Evolutionary conservation across 2,797 vertebrate genomes (phyloP).

Genomic region (Perdix hodgsoniae): DNA sequence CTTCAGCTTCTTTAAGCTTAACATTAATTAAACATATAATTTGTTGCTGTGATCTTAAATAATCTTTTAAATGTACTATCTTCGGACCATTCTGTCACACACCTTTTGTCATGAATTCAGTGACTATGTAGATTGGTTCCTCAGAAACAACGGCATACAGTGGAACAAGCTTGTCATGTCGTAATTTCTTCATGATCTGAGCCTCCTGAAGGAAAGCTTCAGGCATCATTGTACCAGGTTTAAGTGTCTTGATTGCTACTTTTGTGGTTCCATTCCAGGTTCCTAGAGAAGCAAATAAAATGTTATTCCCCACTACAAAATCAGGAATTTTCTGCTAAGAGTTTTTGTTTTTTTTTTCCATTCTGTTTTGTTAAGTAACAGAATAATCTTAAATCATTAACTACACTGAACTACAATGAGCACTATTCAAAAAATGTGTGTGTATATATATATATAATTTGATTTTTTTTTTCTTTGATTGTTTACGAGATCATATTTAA

Average conservation of each 20-base stretch:
- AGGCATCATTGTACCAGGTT: conserved; percentile 96
- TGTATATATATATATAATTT: neutral
- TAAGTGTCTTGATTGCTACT: conserved; percentile 96
- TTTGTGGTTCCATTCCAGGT: conserved; percentile 98
- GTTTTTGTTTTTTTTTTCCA: neutral
- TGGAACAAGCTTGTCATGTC: conserved; percentile 95
- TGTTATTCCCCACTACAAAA: conserved; percentile 13
- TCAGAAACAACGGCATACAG: conserved; percentile 95
- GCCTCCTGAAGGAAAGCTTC: conserved; percentile 97
- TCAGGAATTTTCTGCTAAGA: neutral
- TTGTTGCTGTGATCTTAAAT: conserved; percentile 29
- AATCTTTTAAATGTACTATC: neutral
- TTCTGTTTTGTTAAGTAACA: neutral
- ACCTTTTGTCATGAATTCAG: conserved; percentile 98
- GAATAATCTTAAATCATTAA: neutral
- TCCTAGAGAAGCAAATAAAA: conserved; percentile 79
- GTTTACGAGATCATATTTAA: neutral
- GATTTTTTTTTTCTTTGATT: neutral
- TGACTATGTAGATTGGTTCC: conserved; percentile 96
- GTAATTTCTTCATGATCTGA: conserved; percentile 96
- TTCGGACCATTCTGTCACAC: neutral
- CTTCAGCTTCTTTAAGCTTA: neutral
- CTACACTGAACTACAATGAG: accelerated
- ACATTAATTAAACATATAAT: conserved; percentile 50
- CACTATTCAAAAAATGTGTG: neutral